Conservation (phyloP, 2,888 invertebrate genomes). For the Steromphala cineraria region DNA sequence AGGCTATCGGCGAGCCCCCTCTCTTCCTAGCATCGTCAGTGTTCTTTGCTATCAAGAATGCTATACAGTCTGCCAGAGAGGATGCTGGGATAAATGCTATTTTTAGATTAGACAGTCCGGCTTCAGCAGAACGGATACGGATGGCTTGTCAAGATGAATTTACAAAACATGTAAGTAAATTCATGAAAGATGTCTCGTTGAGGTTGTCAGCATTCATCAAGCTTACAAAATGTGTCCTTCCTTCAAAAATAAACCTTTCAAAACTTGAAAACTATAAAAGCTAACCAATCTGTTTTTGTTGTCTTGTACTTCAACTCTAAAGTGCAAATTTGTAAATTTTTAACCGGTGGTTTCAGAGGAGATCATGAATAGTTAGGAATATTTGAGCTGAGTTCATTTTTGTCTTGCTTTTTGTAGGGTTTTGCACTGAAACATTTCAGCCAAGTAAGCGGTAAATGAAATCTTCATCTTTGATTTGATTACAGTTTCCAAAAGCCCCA, state of each 20-base stretch:
- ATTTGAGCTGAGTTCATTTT: too few relatives aligned
- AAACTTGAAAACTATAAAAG: too few relatives aligned
- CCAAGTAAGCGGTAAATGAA: too few relatives aligned
- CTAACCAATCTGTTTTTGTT: too few relatives aligned
- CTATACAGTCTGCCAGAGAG: conserved; percentile 53
- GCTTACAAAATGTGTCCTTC: too few relatives aligned
- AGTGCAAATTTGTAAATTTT: too few relatives aligned
- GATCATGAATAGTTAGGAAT: too few relatives aligned
- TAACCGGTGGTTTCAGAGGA: too few relatives aligned
- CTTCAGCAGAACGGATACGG: conserved; percentile 90
- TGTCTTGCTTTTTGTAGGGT: too few relatives aligned
- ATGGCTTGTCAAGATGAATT: conserved; percentile 88
- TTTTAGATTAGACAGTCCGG: conserved; percentile 85
- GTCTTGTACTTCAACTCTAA: too few relatives aligned
- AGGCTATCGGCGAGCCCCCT: conserved; percentile 67
- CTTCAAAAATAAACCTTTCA: too few relatives aligned
- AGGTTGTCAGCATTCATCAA: not conserved
- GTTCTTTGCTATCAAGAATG: conserved; percentile 57
- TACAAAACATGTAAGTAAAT: conserved; percentile 38
- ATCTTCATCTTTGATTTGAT: not conserved
- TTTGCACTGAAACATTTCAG: too few relatives aligned
- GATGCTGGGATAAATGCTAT: conserved; percentile 47
- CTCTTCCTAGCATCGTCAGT: conserved; percentile 58
- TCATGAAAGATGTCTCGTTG: not conserved
- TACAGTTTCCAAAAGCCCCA: not conserved